phyloP scores from a whole-genome alignment of 2,113 vertebrate species.

The Petrocephalus zakoni region DNA sequence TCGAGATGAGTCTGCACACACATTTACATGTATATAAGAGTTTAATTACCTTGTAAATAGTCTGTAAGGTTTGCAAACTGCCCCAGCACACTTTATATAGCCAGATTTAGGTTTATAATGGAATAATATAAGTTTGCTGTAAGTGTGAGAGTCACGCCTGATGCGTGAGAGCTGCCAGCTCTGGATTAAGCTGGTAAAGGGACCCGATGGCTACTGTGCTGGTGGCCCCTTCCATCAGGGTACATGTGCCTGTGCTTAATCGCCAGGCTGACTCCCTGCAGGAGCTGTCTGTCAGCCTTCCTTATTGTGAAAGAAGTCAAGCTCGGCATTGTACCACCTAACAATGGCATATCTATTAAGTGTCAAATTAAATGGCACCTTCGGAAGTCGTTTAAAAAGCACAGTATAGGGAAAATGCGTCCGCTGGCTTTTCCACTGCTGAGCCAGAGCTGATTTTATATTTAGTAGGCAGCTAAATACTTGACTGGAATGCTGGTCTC shows the following conservation, averaged over 20 bases:
- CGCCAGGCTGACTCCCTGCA: not conserved
- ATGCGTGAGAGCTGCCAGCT: no score
- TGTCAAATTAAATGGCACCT: constrained; percentile 15
- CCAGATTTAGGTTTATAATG: no score
- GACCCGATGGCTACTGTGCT: not conserved
- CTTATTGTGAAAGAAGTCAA: not conserved
- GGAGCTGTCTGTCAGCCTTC: not conserved
- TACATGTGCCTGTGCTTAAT: not conserved
- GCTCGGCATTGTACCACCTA: not conserved
- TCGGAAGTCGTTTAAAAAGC: not conserved
- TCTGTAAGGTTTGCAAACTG: no score
- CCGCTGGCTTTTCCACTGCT: not conserved
- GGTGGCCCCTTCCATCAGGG: not conserved
- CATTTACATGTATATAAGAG: no score
- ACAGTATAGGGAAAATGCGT: not conserved
- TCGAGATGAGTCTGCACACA: no score
- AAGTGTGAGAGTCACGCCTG: no score
- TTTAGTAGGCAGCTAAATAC: not conserved
- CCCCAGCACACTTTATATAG: no score
- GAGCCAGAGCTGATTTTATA: not conserved
- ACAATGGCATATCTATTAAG: constrained; percentile 1
- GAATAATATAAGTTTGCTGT: no score
- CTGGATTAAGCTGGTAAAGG: not conserved
- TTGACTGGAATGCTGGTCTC: not conserved
- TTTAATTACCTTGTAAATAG: no score